A percentile compares a stretch with the other conserved stretches of the same genome.
phyloP scores from a whole-genome alignment of 2,888 invertebrate species.

The Nephrocerus scutellatus region DNA sequence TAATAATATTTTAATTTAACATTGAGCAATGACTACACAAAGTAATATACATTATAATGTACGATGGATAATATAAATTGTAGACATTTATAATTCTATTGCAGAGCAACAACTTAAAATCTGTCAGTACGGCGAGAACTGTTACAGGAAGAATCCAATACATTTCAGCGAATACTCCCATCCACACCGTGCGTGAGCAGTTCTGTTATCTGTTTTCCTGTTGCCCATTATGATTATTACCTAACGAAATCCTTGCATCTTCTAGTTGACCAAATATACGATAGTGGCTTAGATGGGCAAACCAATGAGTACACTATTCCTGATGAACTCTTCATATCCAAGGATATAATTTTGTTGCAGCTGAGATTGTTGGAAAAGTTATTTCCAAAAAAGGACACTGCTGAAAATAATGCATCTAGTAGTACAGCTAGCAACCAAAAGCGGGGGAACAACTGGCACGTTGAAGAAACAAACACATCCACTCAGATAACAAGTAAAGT shows the following conservation, averaged over 20 bases:
- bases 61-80: no score
- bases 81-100: no score
- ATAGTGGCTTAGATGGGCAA: slow-evolving; percentile 43
- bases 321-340: slow-evolving; percentile 49
- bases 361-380: slow-evolving; percentile 50
- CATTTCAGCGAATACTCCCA: slow-evolving; percentile 78
- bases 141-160: slow-evolving; percentile 76
- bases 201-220: not conserved
- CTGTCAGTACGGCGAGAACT: slow-evolving; percentile 70
- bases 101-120: slow-evolving; percentile 47
- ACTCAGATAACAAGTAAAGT: slow-evolving; percentile 5
- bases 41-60: no score
- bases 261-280: slow-evolving; percentile 61
- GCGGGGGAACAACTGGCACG: not conserved
- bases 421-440: not conserved
- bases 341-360: slow-evolving; percentile 56
- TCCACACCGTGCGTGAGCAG: slow-evolving; percentile 61
- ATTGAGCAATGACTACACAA: no score
- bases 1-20: no score
- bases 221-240: not conserved
- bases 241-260: slow-evolving; percentile 19
- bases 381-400: slow-evolving; percentile 27
- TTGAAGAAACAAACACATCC: not conserved
- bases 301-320: slow-evolving; percentile 54
- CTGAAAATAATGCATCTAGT: slow-evolving; percentile 12